Percentiles rank a stretch among this genome's conserved stretches.
These are phyloP conservation scores for Tichodroma muraria DNA, from an alignment of 2,113 vertebrate species.

Conservation along the genomic window DNA sequence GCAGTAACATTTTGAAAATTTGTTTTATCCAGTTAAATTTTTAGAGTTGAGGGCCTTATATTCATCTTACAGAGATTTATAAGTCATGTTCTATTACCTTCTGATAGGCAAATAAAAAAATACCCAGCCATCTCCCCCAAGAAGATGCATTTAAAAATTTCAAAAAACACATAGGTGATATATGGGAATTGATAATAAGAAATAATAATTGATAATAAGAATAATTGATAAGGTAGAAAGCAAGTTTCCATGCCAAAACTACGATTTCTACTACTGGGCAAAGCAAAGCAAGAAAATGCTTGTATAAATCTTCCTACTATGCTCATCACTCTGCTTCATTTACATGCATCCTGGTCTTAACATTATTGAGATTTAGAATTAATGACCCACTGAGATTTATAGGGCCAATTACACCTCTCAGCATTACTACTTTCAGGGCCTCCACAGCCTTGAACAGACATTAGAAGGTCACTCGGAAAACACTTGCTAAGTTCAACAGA, in stretches of 20 bases:
- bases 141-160: background rate
- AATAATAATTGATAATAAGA: no score
- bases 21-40: background rate
- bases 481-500: background rate
- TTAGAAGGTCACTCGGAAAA: conserved; percentile 14
- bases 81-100: background rate
- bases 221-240: background rate
- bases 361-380: conserved; percentile 32
- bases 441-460: background rate
- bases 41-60: background rate
- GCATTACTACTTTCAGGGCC: background rate
- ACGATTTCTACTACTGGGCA: background rate
- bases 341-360: background rate
- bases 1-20: background rate
- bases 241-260: background rate
- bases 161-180: background rate
- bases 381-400: conserved; percentile 37
- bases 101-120: background rate
- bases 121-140: background rate
- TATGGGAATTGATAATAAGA: background rate
- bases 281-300: background rate
- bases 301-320: background rate
- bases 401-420: background rate
- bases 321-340: background rate
- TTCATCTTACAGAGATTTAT: background rate